Conservation (phyloP, 2,113 vertebrate species). For the Bucco capensis region DNA sequence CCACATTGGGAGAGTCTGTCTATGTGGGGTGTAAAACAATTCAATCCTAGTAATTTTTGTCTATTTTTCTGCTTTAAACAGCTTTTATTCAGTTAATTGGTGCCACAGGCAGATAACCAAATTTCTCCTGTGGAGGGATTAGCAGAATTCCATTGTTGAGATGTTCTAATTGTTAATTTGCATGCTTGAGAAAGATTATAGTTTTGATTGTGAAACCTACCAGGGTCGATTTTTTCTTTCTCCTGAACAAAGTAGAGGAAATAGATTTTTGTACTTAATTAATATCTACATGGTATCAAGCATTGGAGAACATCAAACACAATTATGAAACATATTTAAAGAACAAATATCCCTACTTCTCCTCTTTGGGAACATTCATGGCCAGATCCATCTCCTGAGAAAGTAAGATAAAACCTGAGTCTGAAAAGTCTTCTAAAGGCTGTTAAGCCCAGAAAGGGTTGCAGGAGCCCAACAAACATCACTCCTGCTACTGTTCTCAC, state of each 20-base stretch:
- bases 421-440: not conserved
- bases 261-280: not conserved
- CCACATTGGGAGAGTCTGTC: not conserved
- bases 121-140: slow-evolving; percentile 18
- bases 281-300: not conserved
- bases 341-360: not conserved
- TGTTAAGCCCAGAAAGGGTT: not conserved
- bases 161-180: slow-evolving; percentile 40
- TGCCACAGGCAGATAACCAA: not conserved
- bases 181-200: slow-evolving; percentile 3
- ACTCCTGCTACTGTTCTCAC: not conserved
- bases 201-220: slow-evolving; percentile 41
- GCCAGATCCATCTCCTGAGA: not conserved
- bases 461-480: not conserved
- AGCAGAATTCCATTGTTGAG: not conserved
- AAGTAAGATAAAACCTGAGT: not conserved
- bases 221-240: not conserved
- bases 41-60: not conserved
- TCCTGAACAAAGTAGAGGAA: not conserved
- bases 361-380: not conserved
- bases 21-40: not conserved
- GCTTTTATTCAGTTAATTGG: slow-evolving; percentile 19
- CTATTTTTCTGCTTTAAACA: slow-evolving; percentile 26
- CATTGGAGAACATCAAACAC: not conserved
- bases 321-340: slow-evolving; percentile 2